Evolutionary conservation across 2,113 vertebrate species (phyloP).

Genomic region (Rhadina sibilatrix): DNA sequence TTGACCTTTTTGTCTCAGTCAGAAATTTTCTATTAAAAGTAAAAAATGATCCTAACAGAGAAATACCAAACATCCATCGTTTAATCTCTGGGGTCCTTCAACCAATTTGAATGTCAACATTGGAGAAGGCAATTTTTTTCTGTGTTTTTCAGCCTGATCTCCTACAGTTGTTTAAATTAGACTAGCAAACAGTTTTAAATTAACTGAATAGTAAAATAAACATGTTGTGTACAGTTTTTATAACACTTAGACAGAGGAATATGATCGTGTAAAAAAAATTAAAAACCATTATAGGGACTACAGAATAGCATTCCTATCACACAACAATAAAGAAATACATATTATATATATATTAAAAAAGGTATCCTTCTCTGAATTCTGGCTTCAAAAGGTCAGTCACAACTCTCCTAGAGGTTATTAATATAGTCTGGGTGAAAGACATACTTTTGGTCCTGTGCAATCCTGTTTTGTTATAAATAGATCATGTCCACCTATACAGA

Average conservation of each 20-base stretch:
- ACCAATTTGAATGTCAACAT: slow-evolving; percentile 71
- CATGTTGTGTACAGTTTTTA: neutral
- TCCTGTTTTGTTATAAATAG: neutral
- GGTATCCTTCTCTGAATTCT: neutral
- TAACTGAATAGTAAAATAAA: slow-evolving; percentile 38
- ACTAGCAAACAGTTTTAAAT: slow-evolving; percentile 45
- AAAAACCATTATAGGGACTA: neutral
- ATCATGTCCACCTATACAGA: neutral
- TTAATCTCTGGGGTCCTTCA: slow-evolving; percentile 63
- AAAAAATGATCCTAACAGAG: slow-evolving; percentile 61
- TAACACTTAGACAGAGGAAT: neutral
- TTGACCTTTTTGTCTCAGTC: slow-evolving; percentile 63
- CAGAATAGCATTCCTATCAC: neutral
- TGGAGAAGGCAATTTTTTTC: slow-evolving; percentile 54
- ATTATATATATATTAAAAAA: neutral
- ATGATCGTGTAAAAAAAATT: neutral
- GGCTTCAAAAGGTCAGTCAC: neutral
- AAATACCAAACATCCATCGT: slow-evolving; percentile 45
- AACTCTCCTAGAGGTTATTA: neutral
- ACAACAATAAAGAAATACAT: neutral
- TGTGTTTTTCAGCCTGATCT: slow-evolving; percentile 60
- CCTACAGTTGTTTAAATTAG: slow-evolving; percentile 61
- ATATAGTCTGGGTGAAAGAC: neutral
- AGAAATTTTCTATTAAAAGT: slow-evolving; percentile 76
- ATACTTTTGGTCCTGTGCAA: neutral